These are phyloP conservation scores for Agrochola lychnidis DNA, from an alignment of 2,888 invertebrate species.

Conservation along the genomic window DNA sequence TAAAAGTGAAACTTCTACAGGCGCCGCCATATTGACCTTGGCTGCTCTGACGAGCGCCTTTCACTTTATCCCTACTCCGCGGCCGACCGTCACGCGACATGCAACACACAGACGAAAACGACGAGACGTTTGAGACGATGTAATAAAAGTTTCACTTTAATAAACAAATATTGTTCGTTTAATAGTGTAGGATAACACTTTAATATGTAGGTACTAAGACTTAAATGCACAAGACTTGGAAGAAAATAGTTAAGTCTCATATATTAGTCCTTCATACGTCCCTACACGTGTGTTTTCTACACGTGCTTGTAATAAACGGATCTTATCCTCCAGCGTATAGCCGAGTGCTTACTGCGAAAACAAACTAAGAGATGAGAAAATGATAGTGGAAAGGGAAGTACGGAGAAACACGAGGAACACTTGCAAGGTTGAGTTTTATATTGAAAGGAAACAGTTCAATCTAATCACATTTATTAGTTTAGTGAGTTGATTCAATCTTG, in stretches of 20 bases:
- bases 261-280: conserved; percentile 22
- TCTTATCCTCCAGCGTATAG: conserved; percentile 40
- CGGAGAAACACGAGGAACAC: not conserved
- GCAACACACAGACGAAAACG: no score
- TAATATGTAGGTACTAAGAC: not conserved
- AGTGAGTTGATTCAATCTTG: not conserved
- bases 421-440: not conserved
- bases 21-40: no score
- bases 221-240: not conserved
- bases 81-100: no score
- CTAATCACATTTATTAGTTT: not conserved
- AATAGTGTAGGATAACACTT: no score
- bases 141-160: no score
- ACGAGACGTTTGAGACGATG: no score
- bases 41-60: no score
- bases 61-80: no score
- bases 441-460: not conserved
- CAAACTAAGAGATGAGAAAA: conserved; percentile 26
- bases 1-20: no score
- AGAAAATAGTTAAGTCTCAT: conserved; percentile 11
- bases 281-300: conserved; percentile 48
- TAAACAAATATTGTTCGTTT: no score
- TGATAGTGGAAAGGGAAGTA: not conserved
- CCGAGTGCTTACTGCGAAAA: conserved; percentile 12
- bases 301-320: conserved; percentile 51